A percentile compares a stretch with the other conserved stretches of the same genome.
phyloP scores from a whole-genome alignment of 2,888 invertebrate genomes.

The Diarsia rubi region DNA sequence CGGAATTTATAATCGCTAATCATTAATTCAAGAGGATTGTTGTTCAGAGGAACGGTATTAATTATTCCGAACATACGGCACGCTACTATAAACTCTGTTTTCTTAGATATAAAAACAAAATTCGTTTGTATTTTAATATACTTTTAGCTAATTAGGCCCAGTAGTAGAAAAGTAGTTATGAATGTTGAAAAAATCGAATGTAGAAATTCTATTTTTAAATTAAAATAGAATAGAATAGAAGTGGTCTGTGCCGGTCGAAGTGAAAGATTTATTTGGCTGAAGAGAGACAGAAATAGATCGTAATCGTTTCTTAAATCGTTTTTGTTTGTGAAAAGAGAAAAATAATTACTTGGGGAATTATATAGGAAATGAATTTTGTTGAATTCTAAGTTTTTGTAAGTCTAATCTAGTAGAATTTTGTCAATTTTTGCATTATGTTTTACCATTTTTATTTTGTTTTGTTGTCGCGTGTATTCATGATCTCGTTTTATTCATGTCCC shows the following conservation, averaged over 20 bases:
- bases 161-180: conserved; percentile 46
- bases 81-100: conserved; percentile 17
- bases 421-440: neutral
- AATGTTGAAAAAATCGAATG: conserved; percentile 60
- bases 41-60: conserved; percentile 43
- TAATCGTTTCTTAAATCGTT: conserved; percentile 9
- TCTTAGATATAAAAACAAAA: neutral
- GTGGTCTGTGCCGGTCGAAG: conserved; percentile 14
- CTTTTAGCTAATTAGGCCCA: conserved; percentile 54
- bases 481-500: neutral
- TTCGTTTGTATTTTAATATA: conserved; percentile 13
- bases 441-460: neutral
- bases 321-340: neutral
- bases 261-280: conserved; percentile 24
- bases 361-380: too few species aligned
- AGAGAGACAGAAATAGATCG: conserved; percentile 33
- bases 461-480: neutral
- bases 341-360: too few species aligned
- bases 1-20: conserved; percentile 53
- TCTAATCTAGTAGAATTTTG: neutral
- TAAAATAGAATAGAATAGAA: conserved; percentile 48
- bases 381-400: too few species aligned
- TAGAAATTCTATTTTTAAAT: conserved; percentile 49
- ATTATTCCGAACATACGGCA: conserved; percentile 25
- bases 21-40: conserved; percentile 57